Evolutionary conservation across 2,888 invertebrate species (phyloP), one percentile per base, ranked within the genome.

Genomic region (Aporophyla lueneburgensis): DNA sequence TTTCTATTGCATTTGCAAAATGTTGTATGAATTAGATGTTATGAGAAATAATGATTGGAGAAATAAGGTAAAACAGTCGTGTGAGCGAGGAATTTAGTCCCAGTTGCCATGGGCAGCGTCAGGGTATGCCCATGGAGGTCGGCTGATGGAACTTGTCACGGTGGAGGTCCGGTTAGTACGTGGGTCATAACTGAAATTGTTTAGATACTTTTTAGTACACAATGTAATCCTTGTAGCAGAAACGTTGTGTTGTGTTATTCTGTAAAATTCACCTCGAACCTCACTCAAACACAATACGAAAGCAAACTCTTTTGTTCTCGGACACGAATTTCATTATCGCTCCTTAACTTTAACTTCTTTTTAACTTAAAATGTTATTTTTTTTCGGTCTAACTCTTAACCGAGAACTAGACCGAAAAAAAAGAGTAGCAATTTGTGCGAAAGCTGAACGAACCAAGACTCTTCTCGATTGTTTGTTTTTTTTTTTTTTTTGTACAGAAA

Each of bases 51-150:
- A 21, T 21, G 21, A 14, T 0, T 7, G 16, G 43, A 54, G 12
- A n/a, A 66, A 12, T 49, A 61, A 27, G 33, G 10, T 75, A 70
- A 56, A 46, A 62, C 33, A 24, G 43, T 67, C 66, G 71, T 80
- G 33, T 33, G 68, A 24, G 2, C 4, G 62, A 75, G 40, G 63
- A 58, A 73, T 84, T 93, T 94, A 95, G 81, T 95, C 93, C 96
- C 96, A 96, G 68, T 91, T 84, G 76, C 93, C 94, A 74, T 91
- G 93, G 12, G 90, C 81, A 6, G 89, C 90, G 65, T 95, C 96
- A 0, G 95, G 95, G 81, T 94, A 92, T 21, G 96, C 96, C 97
- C 97, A 97, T 16, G 96, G 96, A 0, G 96, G 97, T 49, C 96
- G 95, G 90, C 93, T 90, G 7, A 94, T 94, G 58, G 92, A 62